Evolutionary conservation across 1,140 invertebrate genomes (phyloP).

Genomic region (Macrobrachium rosenbergii): DNA sequence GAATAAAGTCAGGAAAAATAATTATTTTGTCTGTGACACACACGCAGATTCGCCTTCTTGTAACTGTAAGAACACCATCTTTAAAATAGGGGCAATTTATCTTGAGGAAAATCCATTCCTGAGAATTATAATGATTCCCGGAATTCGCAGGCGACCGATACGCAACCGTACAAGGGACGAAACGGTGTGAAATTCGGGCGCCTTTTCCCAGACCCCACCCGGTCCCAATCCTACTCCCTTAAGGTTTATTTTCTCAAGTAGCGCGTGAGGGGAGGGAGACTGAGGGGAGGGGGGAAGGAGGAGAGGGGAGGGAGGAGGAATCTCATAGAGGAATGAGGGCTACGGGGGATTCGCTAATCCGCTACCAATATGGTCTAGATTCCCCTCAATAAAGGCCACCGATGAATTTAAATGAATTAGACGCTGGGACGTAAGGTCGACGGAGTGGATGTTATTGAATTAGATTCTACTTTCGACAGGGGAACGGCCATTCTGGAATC

Average conservation of each 20-base stretch:
- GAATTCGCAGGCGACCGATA: too few species aligned
- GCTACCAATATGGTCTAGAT: conserved; percentile 55
- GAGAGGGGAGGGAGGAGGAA: neutral
- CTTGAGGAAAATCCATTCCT: too few species aligned
- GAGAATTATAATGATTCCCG: too few species aligned
- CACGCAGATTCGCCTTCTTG: too few species aligned
- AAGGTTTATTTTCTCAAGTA: conserved; percentile 24
- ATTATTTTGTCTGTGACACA: too few species aligned
- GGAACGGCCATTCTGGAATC: neutral
- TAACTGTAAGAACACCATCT: too few species aligned
- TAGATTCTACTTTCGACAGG: neutral
- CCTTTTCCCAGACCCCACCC: neutral
- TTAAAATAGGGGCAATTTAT: too few species aligned
- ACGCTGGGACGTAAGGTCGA: conserved; percentile 3
- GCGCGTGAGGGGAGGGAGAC: neutral
- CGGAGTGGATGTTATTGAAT: conserved; percentile 38
- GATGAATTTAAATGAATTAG: conserved; percentile 57
- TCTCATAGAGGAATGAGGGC: too few species aligned
- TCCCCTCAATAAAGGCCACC: conserved; percentile 42
- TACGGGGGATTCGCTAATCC: conserved; percentile 34
- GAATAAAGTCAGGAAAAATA: too few species aligned
- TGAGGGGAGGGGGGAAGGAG: neutral
- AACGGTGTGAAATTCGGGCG: neutral
- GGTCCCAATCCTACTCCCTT: neutral
- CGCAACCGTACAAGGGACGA: neutral